These are phyloP conservation scores for Cochlearius cochlearius DNA, from an alignment of 2,113 vertebrate genomes.

Conservation along the genomic window DNA sequence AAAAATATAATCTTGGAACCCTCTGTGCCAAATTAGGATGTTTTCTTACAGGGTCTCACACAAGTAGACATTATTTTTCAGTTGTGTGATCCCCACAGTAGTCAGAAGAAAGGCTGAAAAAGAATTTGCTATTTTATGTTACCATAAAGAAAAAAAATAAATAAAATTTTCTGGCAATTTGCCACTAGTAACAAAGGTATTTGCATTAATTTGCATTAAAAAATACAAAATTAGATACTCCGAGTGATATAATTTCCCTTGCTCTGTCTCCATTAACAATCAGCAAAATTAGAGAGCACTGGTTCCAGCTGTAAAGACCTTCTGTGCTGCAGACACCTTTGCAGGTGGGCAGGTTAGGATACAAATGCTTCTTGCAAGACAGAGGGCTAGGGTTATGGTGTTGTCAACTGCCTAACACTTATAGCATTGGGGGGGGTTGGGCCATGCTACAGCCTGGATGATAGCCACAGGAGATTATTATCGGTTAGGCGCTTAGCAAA, in stretches of 20 bases:
- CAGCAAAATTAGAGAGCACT: background rate
- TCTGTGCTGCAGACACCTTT: background rate
- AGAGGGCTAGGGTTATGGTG: background rate
- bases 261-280: background rate
- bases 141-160: background rate
- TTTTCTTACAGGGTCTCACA: background rate
- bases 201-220: background rate
- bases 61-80: background rate
- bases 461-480: background rate
- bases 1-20: background rate
- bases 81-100: background rate
- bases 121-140: background rate
- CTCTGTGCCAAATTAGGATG: background rate
- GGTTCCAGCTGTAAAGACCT: background rate
- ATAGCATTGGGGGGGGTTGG: accelerated
- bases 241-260: background rate
- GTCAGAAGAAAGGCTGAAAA: background rate
- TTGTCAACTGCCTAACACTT: background rate
- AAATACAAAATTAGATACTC: background rate
- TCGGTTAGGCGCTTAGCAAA: background rate
- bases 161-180: background rate
- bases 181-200: background rate
- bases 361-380: background rate
- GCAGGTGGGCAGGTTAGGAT: background rate
- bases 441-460: background rate